Evolutionary conservation across 2,888 invertebrate genomes (phyloP), one percentile per base, ranked within the genome.

Genomic region (Lumbricus terrestris): DNA sequence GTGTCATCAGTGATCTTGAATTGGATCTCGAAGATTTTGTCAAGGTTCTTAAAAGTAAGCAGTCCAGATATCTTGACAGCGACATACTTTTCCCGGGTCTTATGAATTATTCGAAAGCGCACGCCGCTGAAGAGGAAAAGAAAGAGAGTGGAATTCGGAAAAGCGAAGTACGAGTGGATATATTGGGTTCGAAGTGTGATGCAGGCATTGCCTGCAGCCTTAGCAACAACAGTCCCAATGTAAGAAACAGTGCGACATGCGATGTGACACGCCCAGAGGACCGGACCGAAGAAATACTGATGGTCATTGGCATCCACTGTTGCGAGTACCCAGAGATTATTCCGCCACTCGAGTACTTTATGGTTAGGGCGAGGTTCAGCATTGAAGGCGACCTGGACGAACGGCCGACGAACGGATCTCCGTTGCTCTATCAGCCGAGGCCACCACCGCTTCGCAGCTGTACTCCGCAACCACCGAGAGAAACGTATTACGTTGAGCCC

Each of bases 381-480:
- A 85, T 35, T 85, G 85, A 85, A 85, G 85, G 85, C 34, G 34
- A 85, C 85, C 37, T 85, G 18, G 69, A 69, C n/a, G 69, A 69
- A 29, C 29, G 29, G 8, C 29, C n/a, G 6, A 29, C 8, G 11
- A 69, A 69, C 69, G 69, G 0, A 0, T 69, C 69, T 69, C 69
- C 69, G n/a, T n/a, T 69, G 69, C 69, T 69, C 13, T 69, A 69
- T 69, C 16, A 85, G 23, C 34, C 85, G 35, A 33, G 6, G 35
- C 85, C 35, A 85, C 2, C 16, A 23, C 18, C 20, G 35, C 37
- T 37, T 34, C 85, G 85, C 6, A 85, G 34, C 20, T 15, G 5
- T 18, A 85, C 35, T 37, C 35, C 37, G 20, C 3, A 37, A 5
- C 85, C 85, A 37, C 0, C 23, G 35, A 35, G 18, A 35, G 85